These are phyloP conservation scores for Chalcis sispes DNA, from an alignment of 2,888 invertebrate genomes.

Conservation along the genomic window DNA sequence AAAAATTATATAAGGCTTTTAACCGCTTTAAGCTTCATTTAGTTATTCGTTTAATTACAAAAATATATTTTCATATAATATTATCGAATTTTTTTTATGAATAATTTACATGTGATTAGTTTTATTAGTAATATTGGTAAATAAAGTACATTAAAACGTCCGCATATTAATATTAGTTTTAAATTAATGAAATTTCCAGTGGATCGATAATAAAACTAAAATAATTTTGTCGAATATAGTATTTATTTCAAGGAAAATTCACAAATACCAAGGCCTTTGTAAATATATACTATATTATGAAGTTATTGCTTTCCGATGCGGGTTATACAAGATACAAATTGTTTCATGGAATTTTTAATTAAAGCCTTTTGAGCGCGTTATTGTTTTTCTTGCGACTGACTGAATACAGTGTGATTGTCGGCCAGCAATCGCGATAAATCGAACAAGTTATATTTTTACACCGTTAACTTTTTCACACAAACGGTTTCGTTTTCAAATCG, in stretches of 20 bases:
- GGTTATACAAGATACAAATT: slow-evolving; percentile 24
- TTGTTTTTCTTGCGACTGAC: slow-evolving; percentile 34
- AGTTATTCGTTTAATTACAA: too few species aligned
- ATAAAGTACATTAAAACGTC: too few species aligned
- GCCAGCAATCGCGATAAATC: slow-evolving; percentile 35
- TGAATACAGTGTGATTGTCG: slow-evolving; percentile 41
- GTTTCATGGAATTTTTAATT: slow-evolving; percentile 53
- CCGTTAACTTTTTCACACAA: slow-evolving; percentile 7
- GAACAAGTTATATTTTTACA: slow-evolving; percentile 37
- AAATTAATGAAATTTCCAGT: too few species aligned
- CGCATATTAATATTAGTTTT: too few species aligned
- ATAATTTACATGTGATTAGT: too few species aligned
- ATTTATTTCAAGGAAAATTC: background rate
- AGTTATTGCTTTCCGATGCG: slow-evolving; percentile 34
- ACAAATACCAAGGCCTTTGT: background rate
- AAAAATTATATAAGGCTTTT: slow-evolving; percentile 62
- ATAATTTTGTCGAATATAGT: too few species aligned
- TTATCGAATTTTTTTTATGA: too few species aligned
- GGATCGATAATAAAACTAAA: background rate
- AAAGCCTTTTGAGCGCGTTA: slow-evolving; percentile 41
- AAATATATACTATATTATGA: slow-evolving; percentile 21
- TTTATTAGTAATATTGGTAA: too few species aligned
- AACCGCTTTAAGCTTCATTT: too few species aligned
- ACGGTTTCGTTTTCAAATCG: background rate
- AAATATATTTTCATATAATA: too few species aligned